Evolutionary conservation across 2,797 vertebrate genomes (phyloP), one percentile per base, ranked within the genome.

Genomic region (Epinephelus coioides): DNA sequence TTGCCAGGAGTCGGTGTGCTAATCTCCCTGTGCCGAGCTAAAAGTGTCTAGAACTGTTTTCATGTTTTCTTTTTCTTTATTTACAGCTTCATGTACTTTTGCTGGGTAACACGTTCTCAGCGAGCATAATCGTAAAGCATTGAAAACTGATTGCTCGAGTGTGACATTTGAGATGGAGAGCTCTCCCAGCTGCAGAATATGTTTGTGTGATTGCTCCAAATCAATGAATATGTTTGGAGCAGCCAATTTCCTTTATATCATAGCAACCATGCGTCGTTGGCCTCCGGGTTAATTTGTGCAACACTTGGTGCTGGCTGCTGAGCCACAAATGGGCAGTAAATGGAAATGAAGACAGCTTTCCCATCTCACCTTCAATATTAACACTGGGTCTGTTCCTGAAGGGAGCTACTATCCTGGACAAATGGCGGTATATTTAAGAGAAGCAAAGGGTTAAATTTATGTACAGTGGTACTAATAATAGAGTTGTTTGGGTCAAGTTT

Each of bases 101-200:
- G 51, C 63, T 5, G 17, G 63, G 55, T 63, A 73, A 69, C 46
- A 73, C 23, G 10, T 60, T 75, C 68, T 64, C 54, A 40, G 57
- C 13, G 14, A 85, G 80, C 56, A 68, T 79, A 85, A 87, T 83
- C 79, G 82, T 65, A 79, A 79, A 69, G 73, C 85, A 74, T 62
- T 60, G 69, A 74, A 81, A 85, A 87, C 74, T 79, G 87, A 83
- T 87, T 89, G 73, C 72, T 78, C 9, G 9, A 75, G 78, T 69
- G 82, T 81, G 82, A 83, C 80, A 60, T 64, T 74, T 59, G 59
- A 76, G 77, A 86, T 46, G 53, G 81, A 76, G 69, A 63, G 83
- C 76, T 79, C 76, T 78, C 47, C 60, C 67, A 65, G 81, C 67
- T 76, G 68, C 70, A 47, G 49, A 78, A 67, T 71, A 54, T 82